Conservation (phyloP, 2,888 invertebrate species). For the Eledone cirrhosa region DNA sequence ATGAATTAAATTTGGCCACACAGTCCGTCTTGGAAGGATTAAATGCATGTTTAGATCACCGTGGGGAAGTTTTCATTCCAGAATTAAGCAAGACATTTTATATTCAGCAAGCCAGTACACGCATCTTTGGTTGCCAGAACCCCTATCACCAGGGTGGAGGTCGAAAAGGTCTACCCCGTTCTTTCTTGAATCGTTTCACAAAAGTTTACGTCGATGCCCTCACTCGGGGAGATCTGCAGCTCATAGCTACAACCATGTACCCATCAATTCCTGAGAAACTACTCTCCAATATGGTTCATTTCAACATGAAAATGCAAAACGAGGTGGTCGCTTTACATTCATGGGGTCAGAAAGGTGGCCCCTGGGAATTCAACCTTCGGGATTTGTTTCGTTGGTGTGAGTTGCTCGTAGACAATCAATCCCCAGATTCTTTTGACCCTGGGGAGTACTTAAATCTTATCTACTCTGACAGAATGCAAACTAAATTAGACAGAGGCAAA, state of each 20-base stretch:
- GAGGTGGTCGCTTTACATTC: slow-evolving; percentile 33
- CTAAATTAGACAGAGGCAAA: slow-evolving; percentile 77
- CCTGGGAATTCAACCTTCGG: slow-evolving; percentile 97
- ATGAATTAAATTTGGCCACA: slow-evolving; percentile 97
- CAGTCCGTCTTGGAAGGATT: slow-evolving; percentile 98
- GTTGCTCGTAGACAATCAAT: slow-evolving; percentile 69
- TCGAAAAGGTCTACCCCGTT: slow-evolving; percentile 92
- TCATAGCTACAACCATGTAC: slow-evolving; percentile 77
- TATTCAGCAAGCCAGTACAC: slow-evolving; percentile 77
- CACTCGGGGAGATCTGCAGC: slow-evolving; percentile 73
- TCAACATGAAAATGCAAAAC: slow-evolving; percentile 73
- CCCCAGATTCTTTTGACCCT: slow-evolving; percentile 65
- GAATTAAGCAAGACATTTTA: slow-evolving; percentile 89
- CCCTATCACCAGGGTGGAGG: slow-evolving; percentile 95
- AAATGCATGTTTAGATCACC: slow-evolving; percentile 97
- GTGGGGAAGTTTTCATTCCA: slow-evolving; percentile 94
- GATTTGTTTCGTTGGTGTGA: slow-evolving; percentile 95
- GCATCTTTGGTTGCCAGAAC: slow-evolving; percentile 97
- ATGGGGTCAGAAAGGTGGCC: slow-evolving; percentile 85
- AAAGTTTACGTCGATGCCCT: slow-evolving; percentile 74
- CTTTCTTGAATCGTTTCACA: slow-evolving; percentile 96
- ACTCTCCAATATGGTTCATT: slow-evolving; percentile 78
- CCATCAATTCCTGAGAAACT: slow-evolving; percentile 73
- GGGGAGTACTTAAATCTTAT: slow-evolving; percentile 76
- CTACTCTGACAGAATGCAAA: slow-evolving; percentile 88